A percentile compares a stretch with the other conserved stretches of the same genome.
Evolutionary conservation across 2,888 invertebrate genomes (phyloP).

Genomic region (Cacoxenus indagator): DNA sequence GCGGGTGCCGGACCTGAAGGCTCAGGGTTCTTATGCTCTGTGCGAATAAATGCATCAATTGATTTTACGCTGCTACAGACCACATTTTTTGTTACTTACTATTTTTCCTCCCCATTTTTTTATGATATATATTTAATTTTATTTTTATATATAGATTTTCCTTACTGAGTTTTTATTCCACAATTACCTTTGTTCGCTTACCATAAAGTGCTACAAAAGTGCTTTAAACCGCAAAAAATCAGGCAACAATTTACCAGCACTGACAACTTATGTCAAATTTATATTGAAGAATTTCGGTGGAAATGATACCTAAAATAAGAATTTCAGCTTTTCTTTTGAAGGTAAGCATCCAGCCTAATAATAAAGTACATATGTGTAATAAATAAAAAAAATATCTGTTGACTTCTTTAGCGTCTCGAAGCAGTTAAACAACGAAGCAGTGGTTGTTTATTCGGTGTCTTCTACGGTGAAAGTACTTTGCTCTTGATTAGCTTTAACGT

Average conservation of each 20-base stretch:
- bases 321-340: conserved; percentile 80
- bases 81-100: conserved; percentile 34
- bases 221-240: too few species aligned
- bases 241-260: neutral
- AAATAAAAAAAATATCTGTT: conserved; percentile 7
- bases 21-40: conserved; percentile 30
- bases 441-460: conserved; percentile 82
- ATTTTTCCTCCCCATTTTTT: conserved; percentile 47
- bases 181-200: neutral
- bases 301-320: conserved; percentile 78
- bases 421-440: conserved; percentile 75
- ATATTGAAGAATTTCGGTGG: neutral
- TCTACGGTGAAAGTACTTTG: conserved; percentile 80
- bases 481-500: conserved; percentile 79
- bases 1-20: neutral
- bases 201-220: neutral
- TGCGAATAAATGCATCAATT: neutral
- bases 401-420: conserved; percentile 79
- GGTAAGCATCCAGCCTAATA: conserved; percentile 72
- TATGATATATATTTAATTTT: neutral
- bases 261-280: neutral
- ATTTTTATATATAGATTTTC: neutral
- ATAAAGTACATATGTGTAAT: neutral
- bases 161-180: too few species aligned
- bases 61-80: too few species aligned